Conservation (phyloP, 2,888 invertebrate genomes). For the Helicoverpa assulta region DNA sequence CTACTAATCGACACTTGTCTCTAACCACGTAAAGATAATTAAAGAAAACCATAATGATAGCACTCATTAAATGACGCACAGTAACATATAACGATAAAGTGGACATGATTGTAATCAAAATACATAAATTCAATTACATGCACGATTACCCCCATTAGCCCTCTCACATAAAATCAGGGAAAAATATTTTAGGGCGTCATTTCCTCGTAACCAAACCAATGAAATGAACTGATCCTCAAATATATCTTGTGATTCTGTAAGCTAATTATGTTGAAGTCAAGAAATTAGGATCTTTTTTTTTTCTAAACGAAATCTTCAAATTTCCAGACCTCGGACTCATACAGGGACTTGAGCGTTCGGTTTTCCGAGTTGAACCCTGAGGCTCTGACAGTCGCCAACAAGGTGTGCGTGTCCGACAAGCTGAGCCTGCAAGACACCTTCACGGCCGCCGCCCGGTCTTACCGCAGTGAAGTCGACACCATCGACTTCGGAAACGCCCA, state of each 20-base stretch:
- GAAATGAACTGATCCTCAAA: too few relatives aligned
- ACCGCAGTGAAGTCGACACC: constrained; percentile 67
- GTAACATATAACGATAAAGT: background rate
- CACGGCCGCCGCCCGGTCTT: constrained; percentile 53
- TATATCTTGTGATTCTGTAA: too few relatives aligned
- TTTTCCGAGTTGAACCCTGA: constrained; percentile 67
- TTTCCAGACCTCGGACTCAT: constrained; percentile 66
- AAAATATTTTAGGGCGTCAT: too few relatives aligned
- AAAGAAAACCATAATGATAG: background rate
- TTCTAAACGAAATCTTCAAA: background rate
- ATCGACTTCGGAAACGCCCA: constrained; percentile 64
- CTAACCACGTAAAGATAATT: background rate
- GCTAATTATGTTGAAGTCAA: too few relatives aligned
- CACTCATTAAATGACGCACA: background rate
- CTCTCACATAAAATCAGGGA: too few relatives aligned
- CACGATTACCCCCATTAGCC: too few relatives aligned
- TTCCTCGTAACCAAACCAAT: too few relatives aligned
- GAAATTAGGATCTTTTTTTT: constrained; percentile 5
- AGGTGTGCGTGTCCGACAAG: constrained; percentile 67
- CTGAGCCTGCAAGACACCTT: constrained; percentile 63
- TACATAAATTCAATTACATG: too few relatives aligned
- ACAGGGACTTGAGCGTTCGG: constrained; percentile 61
- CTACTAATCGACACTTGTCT: background rate
- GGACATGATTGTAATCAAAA: too few relatives aligned
- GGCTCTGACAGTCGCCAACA: constrained; percentile 72